Conservation (phyloP, 1,140 invertebrate genomes). For the Thaumatotibia leucotreta region DNA sequence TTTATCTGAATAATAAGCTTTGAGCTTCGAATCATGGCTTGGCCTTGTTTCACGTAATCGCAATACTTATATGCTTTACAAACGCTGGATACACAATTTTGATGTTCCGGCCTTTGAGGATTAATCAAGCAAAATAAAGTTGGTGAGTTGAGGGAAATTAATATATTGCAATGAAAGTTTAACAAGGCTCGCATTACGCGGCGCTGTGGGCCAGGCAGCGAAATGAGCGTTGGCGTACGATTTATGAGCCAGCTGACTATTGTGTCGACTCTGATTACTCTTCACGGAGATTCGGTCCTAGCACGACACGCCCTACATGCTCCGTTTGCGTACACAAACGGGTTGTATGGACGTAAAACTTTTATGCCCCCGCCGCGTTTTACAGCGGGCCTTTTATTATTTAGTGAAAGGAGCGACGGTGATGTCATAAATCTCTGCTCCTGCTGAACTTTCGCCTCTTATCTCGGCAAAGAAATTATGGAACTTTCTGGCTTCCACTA, state of each 20-base stretch:
- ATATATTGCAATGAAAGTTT: neutral
- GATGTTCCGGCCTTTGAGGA: neutral
- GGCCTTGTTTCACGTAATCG: neutral
- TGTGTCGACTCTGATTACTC: conserved; percentile 66
- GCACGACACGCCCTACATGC: conserved; percentile 50
- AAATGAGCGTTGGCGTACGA: conserved; percentile 42
- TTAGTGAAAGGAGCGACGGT: conserved; percentile 74
- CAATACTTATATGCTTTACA: neutral
- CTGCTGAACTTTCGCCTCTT: conserved; percentile 75
- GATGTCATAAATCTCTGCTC: conserved; percentile 74
- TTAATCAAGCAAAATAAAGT: neutral
- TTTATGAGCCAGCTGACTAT: conserved; percentile 57
- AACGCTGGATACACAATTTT: neutral
- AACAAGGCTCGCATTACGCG: conserved; percentile 14
- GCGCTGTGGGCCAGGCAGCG: conserved; percentile 17
- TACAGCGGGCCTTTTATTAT: conserved; percentile 74
- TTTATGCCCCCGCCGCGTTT: conserved; percentile 71
- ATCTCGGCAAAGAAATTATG: conserved; percentile 74
- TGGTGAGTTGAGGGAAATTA: neutral
- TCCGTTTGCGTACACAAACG: conserved; percentile 58
- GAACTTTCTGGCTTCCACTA: conserved; percentile 71
- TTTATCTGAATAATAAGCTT: no score
- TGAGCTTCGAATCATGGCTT: no score
- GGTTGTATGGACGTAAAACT: conserved; percentile 73
- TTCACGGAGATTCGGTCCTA: conserved; percentile 68